A percentile compares a stretch with the other conserved stretches of the same genome.
These are phyloP conservation scores for Scyliorhinus canicula DNA, from an alignment of 2,797 vertebrate genomes.

Conservation along the genomic window DNA sequence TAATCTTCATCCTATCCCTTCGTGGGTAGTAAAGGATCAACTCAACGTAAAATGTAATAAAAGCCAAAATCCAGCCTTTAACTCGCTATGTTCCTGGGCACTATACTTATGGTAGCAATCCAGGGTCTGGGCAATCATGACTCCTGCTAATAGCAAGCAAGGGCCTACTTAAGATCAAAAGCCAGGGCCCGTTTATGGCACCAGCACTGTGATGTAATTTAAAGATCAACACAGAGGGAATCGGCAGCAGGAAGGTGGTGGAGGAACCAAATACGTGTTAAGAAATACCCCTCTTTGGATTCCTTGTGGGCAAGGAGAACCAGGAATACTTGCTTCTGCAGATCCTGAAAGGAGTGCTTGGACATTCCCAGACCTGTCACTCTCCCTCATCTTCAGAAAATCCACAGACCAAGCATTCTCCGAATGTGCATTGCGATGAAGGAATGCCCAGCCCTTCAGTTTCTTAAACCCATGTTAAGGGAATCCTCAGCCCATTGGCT, in stretches of 20 bases:
- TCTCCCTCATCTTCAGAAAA: no score
- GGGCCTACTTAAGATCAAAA: neutral
- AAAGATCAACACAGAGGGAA: neutral
- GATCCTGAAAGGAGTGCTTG: neutral
- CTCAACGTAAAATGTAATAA: neutral
- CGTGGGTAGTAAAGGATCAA: neutral
- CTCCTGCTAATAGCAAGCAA: neutral
- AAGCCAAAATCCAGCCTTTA: neutral
- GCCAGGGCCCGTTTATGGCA: neutral
- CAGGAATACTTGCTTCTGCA: neutral
- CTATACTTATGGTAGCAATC: neutral
- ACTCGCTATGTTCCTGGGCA: neutral
- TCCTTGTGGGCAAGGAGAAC: neutral
- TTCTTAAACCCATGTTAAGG: neutral
- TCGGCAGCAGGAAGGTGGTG: neutral
- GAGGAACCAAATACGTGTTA: neutral
- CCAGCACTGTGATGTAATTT: neutral
- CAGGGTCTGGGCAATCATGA: neutral
- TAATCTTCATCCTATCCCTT: neutral
- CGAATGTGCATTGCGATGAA: neutral
- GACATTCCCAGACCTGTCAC: neutral
- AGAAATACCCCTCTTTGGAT: neutral
- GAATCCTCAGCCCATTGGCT: neutral
- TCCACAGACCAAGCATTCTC: no score
- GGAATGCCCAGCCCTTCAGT: no score